Evolutionary conservation across 2,888 invertebrate genomes (phyloP), one percentile per base, ranked within the genome.

Genomic region (Alcis repandata): DNA sequence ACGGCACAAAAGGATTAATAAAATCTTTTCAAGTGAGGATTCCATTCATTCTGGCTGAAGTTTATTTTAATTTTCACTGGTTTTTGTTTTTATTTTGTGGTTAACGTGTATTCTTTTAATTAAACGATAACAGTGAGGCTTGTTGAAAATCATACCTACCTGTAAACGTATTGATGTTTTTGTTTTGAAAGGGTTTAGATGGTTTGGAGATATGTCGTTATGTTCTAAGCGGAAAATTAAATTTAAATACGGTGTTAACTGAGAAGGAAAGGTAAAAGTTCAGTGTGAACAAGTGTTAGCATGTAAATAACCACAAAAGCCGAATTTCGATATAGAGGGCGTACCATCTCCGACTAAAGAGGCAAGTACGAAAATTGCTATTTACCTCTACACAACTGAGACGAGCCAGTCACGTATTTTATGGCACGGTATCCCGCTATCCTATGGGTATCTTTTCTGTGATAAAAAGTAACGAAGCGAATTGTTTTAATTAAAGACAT

Each of bases 1-100:
- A 58, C 69, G 68, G 51, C 27, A 46, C 64, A 53, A 69, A 71
- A 71, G 63, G 66, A 72, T 73, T 73, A 67, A 68, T 71, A 62
- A 70, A 78, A 72, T 69, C 58, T 71, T 76, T 72, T 67, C 51
- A 66, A 73, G 61, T 59, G 56, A 62, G 58, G 59, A 52, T 59
- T 61, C 51, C 60, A 49, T 66, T 27, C 70, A 69, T 72, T 56
- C 67, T 52, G 43, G 32, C 51, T 58, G n/a, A 4, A 57, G 53
- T 57, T 62, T 63, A 65, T 70, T 70, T 64, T 64, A 63, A 69
- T 68, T 65, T 60, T 69, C 68, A 59, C 17, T 40, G 43, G 38
- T 36, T 51, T 43, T 43, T 56, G 60, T 67, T 69, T 58, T 60
- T 68, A 66, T 66, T 63, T 56, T 54, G 63, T 52, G 51, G 62